Conservation (phyloP, 2,797 vertebrate genomes). For the Bradypodion pumilum region DNA sequence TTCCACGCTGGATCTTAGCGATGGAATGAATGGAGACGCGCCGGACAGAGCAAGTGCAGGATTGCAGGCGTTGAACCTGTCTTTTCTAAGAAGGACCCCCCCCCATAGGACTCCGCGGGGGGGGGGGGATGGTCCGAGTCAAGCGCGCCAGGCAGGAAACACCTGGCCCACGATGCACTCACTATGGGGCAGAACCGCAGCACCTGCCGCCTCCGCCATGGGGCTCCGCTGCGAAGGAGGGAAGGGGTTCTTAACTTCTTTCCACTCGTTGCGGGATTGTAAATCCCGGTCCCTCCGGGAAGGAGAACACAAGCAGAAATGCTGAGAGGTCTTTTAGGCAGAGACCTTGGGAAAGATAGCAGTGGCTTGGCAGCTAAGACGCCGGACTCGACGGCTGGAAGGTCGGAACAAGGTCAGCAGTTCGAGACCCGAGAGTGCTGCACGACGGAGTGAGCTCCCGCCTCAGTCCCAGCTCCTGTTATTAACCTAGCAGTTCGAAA, state of each 20-base stretch:
- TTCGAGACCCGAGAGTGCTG: no score
- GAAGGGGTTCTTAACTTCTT: not conserved
- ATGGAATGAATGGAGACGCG: not conserved
- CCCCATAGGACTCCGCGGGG: not conserved
- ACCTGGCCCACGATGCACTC: not conserved
- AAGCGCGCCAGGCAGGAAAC: not conserved
- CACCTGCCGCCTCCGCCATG: not conserved
- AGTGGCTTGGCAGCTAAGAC: no score
- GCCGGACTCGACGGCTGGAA: no score
- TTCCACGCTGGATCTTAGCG: not conserved
- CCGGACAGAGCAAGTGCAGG: not conserved
- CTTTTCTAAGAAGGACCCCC: not conserved
- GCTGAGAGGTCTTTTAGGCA: not conserved
- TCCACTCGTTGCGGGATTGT: no score
- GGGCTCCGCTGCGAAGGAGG: not conserved
- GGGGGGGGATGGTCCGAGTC: no score
- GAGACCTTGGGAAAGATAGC: no score
- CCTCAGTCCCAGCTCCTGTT: no score
- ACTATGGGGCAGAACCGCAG: not conserved
- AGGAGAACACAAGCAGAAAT: not conserved
- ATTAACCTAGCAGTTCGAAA: no score
- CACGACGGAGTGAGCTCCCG: no score
- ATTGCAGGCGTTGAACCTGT: no score
- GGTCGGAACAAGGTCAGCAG: no score
- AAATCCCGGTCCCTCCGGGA: not conserved